phyloP scores from a whole-genome alignment of 2,888 invertebrate genomes.

The Cylloceria caligata region DNA sequence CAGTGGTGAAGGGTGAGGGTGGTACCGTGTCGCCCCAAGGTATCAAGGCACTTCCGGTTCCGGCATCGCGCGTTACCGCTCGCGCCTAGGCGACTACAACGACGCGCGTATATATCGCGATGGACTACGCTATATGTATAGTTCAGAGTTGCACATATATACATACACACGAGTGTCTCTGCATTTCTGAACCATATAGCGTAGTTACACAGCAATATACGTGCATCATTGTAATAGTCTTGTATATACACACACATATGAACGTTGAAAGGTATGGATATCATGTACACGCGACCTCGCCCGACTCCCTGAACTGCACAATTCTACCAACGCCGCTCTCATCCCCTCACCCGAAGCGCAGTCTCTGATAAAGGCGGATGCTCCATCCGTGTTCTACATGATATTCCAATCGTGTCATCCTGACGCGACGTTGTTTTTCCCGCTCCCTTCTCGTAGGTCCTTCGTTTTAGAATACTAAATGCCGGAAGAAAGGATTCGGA shows the following conservation, averaged over 20 bases:
- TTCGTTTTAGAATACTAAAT: not conserved
- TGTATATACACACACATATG: not conserved
- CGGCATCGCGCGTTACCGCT: conserved; percentile 48
- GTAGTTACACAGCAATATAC: not conserved
- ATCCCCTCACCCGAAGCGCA: conserved; percentile 12
- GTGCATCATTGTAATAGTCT: not conserved
- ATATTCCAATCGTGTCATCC: conserved; percentile 37
- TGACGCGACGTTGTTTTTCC: conserved; percentile 19
- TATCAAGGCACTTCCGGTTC: conserved; percentile 67
- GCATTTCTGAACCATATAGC: no score
- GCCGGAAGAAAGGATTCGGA: conserved; percentile 18
- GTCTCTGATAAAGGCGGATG: conserved; percentile 37
- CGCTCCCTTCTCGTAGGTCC: not conserved
- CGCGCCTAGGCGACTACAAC: conserved; percentile 22
- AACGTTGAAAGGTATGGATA: conserved; percentile 5
- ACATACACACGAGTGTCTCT: not conserved
- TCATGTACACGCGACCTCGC: conserved; percentile 23
- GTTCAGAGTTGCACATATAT: not conserved
- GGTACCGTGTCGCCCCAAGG: conserved; percentile 54
- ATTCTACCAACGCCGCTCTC: conserved; percentile 14
- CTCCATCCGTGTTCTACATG: conserved; percentile 24
- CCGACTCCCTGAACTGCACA: conserved; percentile 27
- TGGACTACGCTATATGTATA: no score
- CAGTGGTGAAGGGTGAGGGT: conserved; percentile 46
- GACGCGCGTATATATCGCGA: not conserved